Base-by-base conservation (phyloP, 2,113 vertebrate species). In the Chaenogobius annularis region DNA sequence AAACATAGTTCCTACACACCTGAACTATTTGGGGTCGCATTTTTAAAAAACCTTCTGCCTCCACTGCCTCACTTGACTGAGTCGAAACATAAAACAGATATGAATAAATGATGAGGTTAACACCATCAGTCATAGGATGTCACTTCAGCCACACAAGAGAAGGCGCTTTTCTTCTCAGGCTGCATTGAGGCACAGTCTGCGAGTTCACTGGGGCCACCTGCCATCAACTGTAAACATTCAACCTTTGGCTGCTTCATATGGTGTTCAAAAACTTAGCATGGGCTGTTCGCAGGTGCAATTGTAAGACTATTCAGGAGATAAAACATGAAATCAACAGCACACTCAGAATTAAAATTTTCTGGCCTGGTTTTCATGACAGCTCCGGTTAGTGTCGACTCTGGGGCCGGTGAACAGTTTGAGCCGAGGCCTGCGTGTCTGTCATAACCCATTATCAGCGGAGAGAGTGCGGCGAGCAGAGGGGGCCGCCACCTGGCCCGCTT, bases 401-500 rank as follows among this genome's bases (percentile, higher is more conserved):
- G 1, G 58, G 79, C 68, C 74, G 79, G 72, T 65, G 77, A 83
- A 66, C 43, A 46, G 62, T 63, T 50, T 62, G 55, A 72, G 71
- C 63, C 19, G 77, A 80, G 46, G 73, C 72, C 62, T 66, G 74
- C 73, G 71, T 43, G 19, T 88, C 75, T 77, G 81, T 59, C 73
- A 63, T 50, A 37, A 59, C 59, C 62, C 68, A 61, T 83, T 81
- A 87, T 80, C 79, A 77, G 79, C 31, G 3, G 13, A 15, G 37
- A 59, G 14, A 78, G 81, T 37, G 23, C 48, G 17, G 56, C 14
- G 14, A 66, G 66, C 68, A 81, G 81, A 31, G 35, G 79, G 86
- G 84, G 40, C 78, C 76, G 61, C 72, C 79, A 85, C 73, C 84
- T 85, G 50, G 67, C 72, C 80, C 50, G 69, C 52, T 59, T 46